Evolutionary conservation across 2,113 vertebrate species (phyloP), one percentile per base, ranked within the genome.

Genomic region (Hypomesus transpacificus): DNA sequence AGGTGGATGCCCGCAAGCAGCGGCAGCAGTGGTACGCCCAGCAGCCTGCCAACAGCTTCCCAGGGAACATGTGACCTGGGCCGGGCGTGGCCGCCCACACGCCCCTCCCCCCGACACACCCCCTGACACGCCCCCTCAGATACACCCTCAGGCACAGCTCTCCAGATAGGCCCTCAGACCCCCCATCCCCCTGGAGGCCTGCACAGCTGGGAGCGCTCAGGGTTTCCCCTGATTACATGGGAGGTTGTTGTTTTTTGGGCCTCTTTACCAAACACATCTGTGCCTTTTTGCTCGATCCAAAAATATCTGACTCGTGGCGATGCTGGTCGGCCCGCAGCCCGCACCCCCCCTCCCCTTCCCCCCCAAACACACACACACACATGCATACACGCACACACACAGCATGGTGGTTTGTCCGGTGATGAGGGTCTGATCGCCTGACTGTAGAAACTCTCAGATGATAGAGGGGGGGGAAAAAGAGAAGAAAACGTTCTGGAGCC

Each of bases 11-110:
- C 1, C 94, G 96, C 67, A 94, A 98, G 74, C 96, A 97, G 85
- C 89, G 94, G 70, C 95, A 98, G 90, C 95, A 97, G 91, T 94
- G 96, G 94, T 97, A 96, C 81, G 85, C 92, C 56, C 96, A 96
- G 87, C 95, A 95, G 83, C 92, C 95, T 66, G 76, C 84, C 89
- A 94, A 95, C 86, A 95, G 94, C 84, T 97, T 94, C 84, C 91
- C 88, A 82, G 89, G 91, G 57, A 92, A 92, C 85, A 85, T 90
- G 84, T 92, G 89, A 92, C 28, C 26, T 21, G 26, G 11, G 24
- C 24, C 24, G 24, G 24, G 24, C 3, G 24, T 26, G 24, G 24
- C 24, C 24, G 3, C 24, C 24, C 24, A 26, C 24, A 26, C 24
- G 24, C 2, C 24, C 24, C 24, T 3, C 31, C 31, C 31, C 31